Conservation (phyloP, 2,113 vertebrate species). For the Pundamilia nyererei region DNA sequence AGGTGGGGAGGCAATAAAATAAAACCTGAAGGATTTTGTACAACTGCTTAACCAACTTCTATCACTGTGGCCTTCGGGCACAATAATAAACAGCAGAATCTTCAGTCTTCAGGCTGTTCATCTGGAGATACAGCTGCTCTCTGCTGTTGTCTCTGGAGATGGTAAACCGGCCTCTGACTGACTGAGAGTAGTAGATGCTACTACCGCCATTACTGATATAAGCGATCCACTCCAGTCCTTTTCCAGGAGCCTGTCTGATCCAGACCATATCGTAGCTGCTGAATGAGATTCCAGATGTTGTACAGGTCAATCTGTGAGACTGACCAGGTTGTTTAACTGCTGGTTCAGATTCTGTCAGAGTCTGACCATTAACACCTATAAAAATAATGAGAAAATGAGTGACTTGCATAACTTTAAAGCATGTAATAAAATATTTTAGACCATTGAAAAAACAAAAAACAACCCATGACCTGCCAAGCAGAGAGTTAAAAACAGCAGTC, state of each 20-base stretch:
- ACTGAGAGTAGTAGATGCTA: rapidly evolving
- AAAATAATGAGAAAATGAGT: too few species aligned
- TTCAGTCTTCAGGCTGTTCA: background rate
- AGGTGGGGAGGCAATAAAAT: background rate
- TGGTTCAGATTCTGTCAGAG: too few species aligned
- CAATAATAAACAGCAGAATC: background rate
- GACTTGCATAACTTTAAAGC: rapidly evolving
- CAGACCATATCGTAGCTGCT: rapidly evolving
- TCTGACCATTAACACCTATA: too few species aligned
- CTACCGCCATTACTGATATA: rapidly evolving
- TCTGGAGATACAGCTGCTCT: background rate
- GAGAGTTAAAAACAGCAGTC: background rate
- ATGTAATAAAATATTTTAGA: rapidly evolving
- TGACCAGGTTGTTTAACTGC: rapidly evolving
- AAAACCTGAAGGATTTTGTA: background rate
- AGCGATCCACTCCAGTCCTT: background rate
- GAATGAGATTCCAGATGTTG: background rate
- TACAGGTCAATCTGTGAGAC: background rate
- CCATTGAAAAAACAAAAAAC: background rate
- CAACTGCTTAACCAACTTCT: rapidly evolving
- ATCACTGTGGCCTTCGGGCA: rapidly evolving
- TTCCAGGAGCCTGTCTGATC: background rate
- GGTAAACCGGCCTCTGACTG: rapidly evolving
- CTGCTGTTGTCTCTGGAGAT: background rate
- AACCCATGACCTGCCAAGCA: background rate